Conservation (phyloP, 1,140 invertebrate species). For the Dendrolimus punctatus region DNA sequence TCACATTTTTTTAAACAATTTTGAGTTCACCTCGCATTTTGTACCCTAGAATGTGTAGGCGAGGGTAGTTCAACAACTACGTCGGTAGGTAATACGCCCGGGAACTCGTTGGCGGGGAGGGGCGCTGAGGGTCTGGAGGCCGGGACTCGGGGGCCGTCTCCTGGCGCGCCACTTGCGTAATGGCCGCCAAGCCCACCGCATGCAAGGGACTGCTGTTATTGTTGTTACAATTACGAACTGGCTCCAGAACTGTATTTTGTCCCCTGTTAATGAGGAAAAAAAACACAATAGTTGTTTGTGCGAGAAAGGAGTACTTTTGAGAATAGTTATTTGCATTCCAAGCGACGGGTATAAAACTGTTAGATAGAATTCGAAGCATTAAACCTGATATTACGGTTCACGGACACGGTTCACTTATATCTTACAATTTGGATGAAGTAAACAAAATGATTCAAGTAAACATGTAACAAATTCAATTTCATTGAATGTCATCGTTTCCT, state of each 20-base stretch:
- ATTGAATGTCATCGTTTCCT: too few relatives aligned
- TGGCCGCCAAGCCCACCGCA: slow-evolving; percentile 76
- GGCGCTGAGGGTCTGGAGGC: slow-evolving; percentile 21
- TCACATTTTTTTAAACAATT: slow-evolving; percentile 1
- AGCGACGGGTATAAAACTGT: too few relatives aligned
- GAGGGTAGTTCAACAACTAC: slow-evolving; percentile 64
- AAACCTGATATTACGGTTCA: too few relatives aligned
- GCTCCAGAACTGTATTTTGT: slow-evolving; percentile 42
- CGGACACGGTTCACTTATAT: too few relatives aligned
- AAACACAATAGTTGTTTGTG: neutral
- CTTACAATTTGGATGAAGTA: too few relatives aligned
- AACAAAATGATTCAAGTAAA: too few relatives aligned
- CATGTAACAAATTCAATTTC: too few relatives aligned
- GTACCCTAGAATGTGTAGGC: slow-evolving; percentile 38
- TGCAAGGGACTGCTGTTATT: slow-evolving; percentile 73
- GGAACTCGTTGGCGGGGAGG: slow-evolving; percentile 50
- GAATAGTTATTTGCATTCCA: too few relatives aligned
- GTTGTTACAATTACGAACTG: slow-evolving; percentile 56
- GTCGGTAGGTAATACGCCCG: slow-evolving; percentile 65
- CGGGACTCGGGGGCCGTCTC: slow-evolving; percentile 61
- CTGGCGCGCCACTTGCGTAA: slow-evolving; percentile 72
- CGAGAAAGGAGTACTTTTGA: too few relatives aligned
- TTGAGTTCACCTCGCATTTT: slow-evolving; percentile 21
- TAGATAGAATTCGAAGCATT: too few relatives aligned
- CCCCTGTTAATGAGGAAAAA: slow-evolving; percentile 19